These are phyloP conservation scores for Bombus balteatus DNA, from an alignment of 1,140 invertebrate species.

Conservation along the genomic window DNA sequence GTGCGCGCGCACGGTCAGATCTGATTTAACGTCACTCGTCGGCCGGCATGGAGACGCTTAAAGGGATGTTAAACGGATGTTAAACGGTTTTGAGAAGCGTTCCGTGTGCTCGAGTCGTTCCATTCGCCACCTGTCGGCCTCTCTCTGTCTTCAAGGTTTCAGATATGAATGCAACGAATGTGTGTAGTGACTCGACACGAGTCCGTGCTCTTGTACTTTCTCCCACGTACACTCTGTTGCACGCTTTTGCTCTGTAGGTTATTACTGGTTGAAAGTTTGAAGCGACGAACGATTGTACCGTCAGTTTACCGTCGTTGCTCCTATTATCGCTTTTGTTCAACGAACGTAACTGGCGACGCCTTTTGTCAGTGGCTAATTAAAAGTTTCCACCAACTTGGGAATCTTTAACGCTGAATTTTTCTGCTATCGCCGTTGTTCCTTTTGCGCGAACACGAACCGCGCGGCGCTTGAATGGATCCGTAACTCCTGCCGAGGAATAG, in stretches of 20 bases:
- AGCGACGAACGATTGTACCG: constrained; percentile 25
- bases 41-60: neutral
- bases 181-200: neutral
- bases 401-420: constrained; percentile 35
- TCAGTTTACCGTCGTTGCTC: constrained; percentile 26
- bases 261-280: constrained; percentile 36
- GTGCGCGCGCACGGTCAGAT: neutral
- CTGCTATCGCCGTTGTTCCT: neutral
- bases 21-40: constrained; percentile 24
- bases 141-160: constrained; percentile 21
- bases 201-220: constrained; percentile 20
- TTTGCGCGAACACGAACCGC: neutral
- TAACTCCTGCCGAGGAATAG: constrained; percentile 6
- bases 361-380: constrained; percentile 33
- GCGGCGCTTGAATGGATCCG: neutral
- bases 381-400: constrained; percentile 25
- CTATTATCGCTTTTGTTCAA: constrained; percentile 24
- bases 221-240: neutral
- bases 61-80: constrained; percentile 40
- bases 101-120: constrained; percentile 4
- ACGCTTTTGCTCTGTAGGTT: constrained; percentile 14
- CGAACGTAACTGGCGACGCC: constrained; percentile 16
- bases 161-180: constrained; percentile 29
- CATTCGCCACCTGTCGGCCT: constrained; percentile 20
- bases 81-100: constrained; percentile 33